Conservation (phyloP, 1,140 invertebrate genomes). For the Trypoxylus dichotomus region DNA sequence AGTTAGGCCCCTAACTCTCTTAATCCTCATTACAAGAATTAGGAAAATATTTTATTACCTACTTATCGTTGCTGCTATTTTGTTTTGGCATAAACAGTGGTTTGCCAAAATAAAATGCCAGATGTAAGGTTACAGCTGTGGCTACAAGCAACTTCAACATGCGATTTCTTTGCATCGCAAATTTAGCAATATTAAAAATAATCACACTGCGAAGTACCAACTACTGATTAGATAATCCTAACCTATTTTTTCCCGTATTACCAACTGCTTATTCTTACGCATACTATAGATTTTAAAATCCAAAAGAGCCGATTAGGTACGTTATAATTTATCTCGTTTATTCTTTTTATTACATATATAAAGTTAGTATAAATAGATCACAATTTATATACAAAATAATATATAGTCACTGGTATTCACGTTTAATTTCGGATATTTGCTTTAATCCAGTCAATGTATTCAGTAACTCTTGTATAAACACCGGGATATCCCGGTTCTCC, state of each 20-base stretch:
- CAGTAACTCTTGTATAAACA: conserved; percentile 71
- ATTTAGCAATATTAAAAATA: not conserved
- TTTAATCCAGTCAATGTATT: conserved; percentile 65
- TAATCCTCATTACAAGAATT: conserved; percentile 50
- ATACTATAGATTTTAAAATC: too few relatives aligned
- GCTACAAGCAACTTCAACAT: conserved; percentile 4
- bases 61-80: not conserved
- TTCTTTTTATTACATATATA: not conserved
- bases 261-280: too few relatives aligned
- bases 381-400: conserved; percentile 9
- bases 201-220: not conserved
- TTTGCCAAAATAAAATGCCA: conserved; percentile 5
- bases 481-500: conserved; percentile 85
- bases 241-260: too few relatives aligned
- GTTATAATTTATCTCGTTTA: not conserved
- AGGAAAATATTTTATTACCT: not conserved
- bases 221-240: not conserved
- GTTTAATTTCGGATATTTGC: conserved; percentile 34
- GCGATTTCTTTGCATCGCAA: conserved; percentile 11
- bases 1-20: conserved; percentile 51
- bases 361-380: conserved; percentile 6
- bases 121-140: conserved; percentile 24
- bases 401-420: not conserved
- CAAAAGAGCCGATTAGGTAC: too few relatives aligned
- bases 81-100: conserved; percentile 17